Evolutionary conservation across 2,888 invertebrate species (phyloP).

Genomic region (Eurois occulta): DNA sequence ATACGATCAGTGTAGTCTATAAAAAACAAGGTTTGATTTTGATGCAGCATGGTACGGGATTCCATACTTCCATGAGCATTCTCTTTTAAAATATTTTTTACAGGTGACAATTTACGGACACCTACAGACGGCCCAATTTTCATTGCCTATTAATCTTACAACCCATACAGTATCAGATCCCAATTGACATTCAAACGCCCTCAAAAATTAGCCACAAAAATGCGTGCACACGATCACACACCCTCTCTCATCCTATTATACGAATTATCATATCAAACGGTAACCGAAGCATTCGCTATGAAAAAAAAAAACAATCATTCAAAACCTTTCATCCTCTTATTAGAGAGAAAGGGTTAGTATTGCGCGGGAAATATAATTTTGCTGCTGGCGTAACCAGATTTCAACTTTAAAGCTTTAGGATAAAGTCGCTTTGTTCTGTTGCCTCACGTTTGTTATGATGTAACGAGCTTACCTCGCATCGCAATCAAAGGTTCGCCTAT

Average conservation of each 20-base stretch:
- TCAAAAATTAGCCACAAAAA: slow-evolving; percentile 79
- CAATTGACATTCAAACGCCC: slow-evolving; percentile 64
- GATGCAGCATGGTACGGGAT: too few species aligned
- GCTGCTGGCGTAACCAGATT: slow-evolving; percentile 62
- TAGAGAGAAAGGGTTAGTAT: slow-evolving; percentile 84
- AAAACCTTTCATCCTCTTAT: slow-evolving; percentile 88
- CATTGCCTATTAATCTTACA: slow-evolving; percentile 51
- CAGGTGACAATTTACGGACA: not conserved
- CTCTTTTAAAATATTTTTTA: too few species aligned
- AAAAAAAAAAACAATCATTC: slow-evolving; percentile 86
- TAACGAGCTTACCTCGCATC: slow-evolving; percentile 82
- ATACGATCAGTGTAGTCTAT: too few species aligned
- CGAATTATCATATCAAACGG: slow-evolving; percentile 89
- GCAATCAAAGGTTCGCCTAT: slow-evolving; percentile 87
- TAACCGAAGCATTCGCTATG: slow-evolving; percentile 80
- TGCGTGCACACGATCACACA: slow-evolving; percentile 82
- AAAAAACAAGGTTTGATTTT: too few species aligned
- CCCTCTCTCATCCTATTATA: slow-evolving; percentile 83
- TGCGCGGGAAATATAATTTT: slow-evolving; percentile 64
- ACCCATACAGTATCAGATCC: slow-evolving; percentile 33
- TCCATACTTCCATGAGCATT: too few species aligned
- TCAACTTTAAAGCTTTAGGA: slow-evolving; percentile 65
- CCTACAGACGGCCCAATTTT: not conserved
- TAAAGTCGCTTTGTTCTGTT: slow-evolving; percentile 61
- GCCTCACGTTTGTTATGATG: slow-evolving; percentile 68